Conservation (phyloP, 2,113 vertebrate species). For the Recurvirostra avosetta region DNA sequence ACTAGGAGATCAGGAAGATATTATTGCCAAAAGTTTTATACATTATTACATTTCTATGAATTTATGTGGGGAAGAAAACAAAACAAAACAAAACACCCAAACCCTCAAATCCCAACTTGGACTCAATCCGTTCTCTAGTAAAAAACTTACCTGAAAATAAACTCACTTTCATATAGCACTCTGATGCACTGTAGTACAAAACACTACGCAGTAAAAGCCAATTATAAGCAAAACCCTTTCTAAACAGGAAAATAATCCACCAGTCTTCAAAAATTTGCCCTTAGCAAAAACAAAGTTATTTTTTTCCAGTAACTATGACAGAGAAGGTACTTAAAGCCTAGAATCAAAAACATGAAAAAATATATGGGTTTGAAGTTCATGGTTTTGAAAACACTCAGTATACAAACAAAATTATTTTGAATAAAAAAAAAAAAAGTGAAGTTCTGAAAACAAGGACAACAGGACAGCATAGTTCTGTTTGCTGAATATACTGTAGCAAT, state of each 20-base stretch:
- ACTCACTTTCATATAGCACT: neutral
- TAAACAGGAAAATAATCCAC: neutral
- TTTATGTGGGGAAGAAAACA: neutral
- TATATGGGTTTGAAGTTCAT: accelerated
- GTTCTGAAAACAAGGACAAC: neutral
- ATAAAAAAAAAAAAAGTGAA: neutral
- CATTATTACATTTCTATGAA: neutral
- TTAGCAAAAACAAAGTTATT: neutral
- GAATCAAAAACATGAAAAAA: neutral
- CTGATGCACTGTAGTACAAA: neutral
- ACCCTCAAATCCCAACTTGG: neutral
- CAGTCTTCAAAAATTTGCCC: neutral
- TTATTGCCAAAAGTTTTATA: neutral
- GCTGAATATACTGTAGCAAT: neutral
- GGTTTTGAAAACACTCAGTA: neutral
- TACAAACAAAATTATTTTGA: neutral
- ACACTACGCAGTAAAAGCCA: neutral
- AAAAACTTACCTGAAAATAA: neutral
- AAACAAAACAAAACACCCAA: neutral
- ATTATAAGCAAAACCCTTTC: neutral
- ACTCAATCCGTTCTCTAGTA: neutral
- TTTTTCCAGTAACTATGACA: neutral
- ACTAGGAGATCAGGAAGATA: neutral
- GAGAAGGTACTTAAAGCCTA: neutral
- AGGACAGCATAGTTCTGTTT: neutral